phyloP scores from a whole-genome alignment of 1,140 invertebrate genomes.

The Rhopalosiphum maidis region DNA sequence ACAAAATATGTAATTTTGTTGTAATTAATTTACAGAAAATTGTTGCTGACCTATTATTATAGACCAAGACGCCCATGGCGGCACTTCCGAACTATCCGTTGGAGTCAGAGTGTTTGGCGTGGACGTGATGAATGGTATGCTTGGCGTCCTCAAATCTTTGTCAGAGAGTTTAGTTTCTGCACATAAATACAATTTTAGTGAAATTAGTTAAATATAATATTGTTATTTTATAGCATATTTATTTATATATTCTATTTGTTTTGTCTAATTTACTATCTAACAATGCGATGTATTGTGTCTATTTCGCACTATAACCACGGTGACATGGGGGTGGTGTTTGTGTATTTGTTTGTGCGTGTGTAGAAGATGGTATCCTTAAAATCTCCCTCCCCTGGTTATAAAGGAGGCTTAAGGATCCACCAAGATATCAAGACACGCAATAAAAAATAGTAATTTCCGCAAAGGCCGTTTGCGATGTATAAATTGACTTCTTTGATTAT shows the following conservation, averaged over 20 bases:
- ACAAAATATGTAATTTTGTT: not conserved
- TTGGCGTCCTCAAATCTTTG: conserved; percentile 13
- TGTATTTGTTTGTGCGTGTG: not conserved
- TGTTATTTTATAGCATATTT: not conserved
- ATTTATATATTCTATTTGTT: not conserved
- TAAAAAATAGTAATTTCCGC: not conserved
- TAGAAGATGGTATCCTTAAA: not conserved
- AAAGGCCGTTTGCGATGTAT: not conserved
- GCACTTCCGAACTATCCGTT: conserved; percentile 48
- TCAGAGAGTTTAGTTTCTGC: conserved; percentile 19
- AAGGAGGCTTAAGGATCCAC: not conserved
- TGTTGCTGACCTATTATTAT: conserved; percentile 48
- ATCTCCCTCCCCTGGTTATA: not conserved
- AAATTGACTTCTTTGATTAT: not conserved
- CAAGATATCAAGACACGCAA: not conserved
- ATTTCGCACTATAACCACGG: not conserved
- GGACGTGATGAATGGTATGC: conserved; percentile 13
- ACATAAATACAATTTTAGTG: not conserved
- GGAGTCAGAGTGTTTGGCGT: conserved; percentile 38
- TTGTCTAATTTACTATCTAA: not conserved
- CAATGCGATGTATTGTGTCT: not conserved
- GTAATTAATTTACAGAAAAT: not conserved
- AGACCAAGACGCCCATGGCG: conserved; percentile 47
- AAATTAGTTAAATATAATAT: not conserved
- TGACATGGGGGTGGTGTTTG: not conserved